These are phyloP conservation scores for Pristionchus entomophagus DNA, from an alignment of 2,888 invertebrate genomes.

Conservation along the genomic window DNA sequence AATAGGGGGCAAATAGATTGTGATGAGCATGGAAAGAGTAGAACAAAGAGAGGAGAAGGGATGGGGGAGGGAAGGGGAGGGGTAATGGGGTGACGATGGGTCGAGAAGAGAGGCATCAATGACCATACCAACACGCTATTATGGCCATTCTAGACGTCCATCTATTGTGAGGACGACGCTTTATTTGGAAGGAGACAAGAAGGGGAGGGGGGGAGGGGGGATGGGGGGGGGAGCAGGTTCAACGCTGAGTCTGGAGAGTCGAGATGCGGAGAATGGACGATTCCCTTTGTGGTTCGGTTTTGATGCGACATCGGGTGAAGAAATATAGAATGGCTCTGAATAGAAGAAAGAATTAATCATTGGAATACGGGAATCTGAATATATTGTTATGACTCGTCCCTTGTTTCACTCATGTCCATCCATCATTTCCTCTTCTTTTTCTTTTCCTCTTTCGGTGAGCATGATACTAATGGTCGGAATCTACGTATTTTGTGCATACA, in stretches of 20 bases:
- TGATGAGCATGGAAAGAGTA: slow-evolving; percentile 26
- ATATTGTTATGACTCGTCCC: neutral
- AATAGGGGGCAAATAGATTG: slow-evolving; percentile 26
- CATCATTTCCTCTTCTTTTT: too few species aligned
- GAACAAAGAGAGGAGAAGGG: slow-evolving; percentile 14
- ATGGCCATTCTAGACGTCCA: neutral
- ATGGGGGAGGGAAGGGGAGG: neutral
- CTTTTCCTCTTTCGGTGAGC: too few species aligned
- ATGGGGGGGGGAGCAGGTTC: neutral
- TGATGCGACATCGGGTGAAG: neutral
- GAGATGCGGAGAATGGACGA: slow-evolving; percentile 15
- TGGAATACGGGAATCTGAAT: too few species aligned
- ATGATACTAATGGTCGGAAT: too few species aligned
- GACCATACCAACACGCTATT: neutral
- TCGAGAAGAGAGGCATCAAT: neutral
- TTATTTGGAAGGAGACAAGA: neutral
- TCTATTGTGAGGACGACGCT: neutral
- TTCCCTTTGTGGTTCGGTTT: neutral
- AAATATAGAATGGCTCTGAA: neutral
- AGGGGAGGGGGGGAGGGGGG: too few species aligned
- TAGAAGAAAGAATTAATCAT: too few species aligned
- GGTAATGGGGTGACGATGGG: slow-evolving; percentile 7
- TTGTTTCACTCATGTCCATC: neutral
- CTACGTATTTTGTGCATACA: too few species aligned
- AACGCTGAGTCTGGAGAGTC: neutral